These are phyloP conservation scores for Tenodera sinensis DNA, from an alignment of 2,888 invertebrate genomes.

Conservation along the genomic window DNA sequence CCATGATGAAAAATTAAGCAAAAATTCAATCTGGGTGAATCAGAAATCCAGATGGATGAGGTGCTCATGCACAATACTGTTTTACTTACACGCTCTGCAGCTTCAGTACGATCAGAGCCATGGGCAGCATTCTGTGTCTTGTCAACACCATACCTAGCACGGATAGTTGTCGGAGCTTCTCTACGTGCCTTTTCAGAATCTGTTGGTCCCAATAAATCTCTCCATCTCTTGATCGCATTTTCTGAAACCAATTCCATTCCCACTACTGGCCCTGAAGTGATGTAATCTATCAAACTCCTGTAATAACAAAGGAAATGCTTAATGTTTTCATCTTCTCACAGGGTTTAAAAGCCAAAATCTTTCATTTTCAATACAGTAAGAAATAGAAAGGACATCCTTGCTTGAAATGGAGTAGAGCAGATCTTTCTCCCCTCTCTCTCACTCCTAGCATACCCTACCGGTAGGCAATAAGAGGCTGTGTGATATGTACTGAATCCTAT, in stretches of 20 bases:
- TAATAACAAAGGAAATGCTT: background rate
- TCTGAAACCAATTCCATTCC: conserved; percentile 72
- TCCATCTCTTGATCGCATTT: conserved; percentile 59
- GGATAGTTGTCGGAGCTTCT: conserved; percentile 54
- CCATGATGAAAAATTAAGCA: too few species aligned
- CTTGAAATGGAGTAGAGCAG: too few species aligned
- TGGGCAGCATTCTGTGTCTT: conserved; percentile 66
- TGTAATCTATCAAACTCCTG: conserved; percentile 51
- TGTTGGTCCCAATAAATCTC: conserved; percentile 57
- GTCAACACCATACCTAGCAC: conserved; percentile 65
- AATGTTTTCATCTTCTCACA: too few species aligned
- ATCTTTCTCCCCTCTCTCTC: too few species aligned
- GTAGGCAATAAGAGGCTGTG: too few species aligned
- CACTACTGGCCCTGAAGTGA: conserved; percentile 65
- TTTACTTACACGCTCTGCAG: conserved; percentile 49
- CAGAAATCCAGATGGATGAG: too few species aligned
- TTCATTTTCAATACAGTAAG: too few species aligned
- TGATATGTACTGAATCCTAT: too few species aligned
- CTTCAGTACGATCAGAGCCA: conserved; percentile 56
- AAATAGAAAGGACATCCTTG: too few species aligned
- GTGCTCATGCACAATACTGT: conserved; percentile 25
- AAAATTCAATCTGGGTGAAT: too few species aligned
- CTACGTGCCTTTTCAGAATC: conserved; percentile 58
- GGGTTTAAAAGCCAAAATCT: too few species aligned
- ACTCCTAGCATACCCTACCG: too few species aligned